A percentile compares a stretch with the other conserved stretches of the same genome.
These are phyloP conservation scores for Saccopteryx bilineata DNA, from an alignment of 2,113 vertebrate species.

Conservation along the genomic window DNA sequence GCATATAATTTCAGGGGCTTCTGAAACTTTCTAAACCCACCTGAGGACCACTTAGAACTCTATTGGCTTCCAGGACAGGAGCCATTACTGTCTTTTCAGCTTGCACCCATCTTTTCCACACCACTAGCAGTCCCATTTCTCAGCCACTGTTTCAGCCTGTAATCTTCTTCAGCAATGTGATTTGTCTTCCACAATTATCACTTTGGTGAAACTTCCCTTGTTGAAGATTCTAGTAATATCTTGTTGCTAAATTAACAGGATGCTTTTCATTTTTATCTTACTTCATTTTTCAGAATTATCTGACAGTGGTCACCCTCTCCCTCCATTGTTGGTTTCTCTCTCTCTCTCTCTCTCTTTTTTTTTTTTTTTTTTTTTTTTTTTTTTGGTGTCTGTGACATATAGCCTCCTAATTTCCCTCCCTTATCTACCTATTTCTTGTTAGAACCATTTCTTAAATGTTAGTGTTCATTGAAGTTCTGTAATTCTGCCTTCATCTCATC, in stretches of 20 bases:
- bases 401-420: neutral
- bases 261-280: neutral
- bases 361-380: neutral
- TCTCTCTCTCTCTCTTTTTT: no score
- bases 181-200: neutral
- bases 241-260: neutral
- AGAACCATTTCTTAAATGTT: neutral
- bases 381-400: neutral
- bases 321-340: neutral
- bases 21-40: neutral
- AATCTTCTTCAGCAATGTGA: neutral
- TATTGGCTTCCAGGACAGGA: neutral
- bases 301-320: neutral
- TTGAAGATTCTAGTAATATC: neutral
- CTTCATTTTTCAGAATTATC: neutral
- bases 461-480: neutral
- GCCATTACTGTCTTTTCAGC: neutral
- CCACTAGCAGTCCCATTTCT: neutral
- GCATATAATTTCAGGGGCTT: neutral
- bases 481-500: neutral
- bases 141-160: neutral
- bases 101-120: neutral
- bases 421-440: neutral
- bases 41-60: neutral
- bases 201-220: neutral